Conservation (phyloP, 1,140 invertebrate species). For the Tribolium madens region DNA sequence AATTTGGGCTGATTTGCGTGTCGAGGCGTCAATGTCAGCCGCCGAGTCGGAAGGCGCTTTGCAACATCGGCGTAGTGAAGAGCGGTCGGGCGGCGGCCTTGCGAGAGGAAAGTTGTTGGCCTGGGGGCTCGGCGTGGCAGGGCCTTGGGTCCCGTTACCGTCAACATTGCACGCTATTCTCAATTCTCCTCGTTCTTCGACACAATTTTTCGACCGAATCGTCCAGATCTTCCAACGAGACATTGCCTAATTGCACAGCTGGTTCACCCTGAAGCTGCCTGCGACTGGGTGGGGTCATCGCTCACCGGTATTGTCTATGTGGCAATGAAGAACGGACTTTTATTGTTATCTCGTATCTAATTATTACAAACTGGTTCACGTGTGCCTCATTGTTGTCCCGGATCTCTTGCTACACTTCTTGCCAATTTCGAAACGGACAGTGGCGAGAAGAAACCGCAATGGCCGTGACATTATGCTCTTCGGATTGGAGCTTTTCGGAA, state of each 20-base stretch:
- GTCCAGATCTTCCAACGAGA: not conserved
- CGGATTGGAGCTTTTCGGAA: not conserved
- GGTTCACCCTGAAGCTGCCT: slow-evolving; percentile 52
- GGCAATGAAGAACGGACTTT: slow-evolving; percentile 34
- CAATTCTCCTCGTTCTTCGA: not conserved
- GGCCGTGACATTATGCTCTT: not conserved
- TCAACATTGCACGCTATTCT: slow-evolving; percentile 17
- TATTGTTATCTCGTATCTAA: slow-evolving; percentile 38
- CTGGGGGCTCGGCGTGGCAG: slow-evolving; percentile 51
- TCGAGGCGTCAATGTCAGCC: not conserved
- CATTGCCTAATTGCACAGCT: slow-evolving; percentile 46
- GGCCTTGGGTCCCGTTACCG: slow-evolving; percentile 53
- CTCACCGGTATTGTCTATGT: not conserved
- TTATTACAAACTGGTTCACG: slow-evolving; percentile 49
- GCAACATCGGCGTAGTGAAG: slow-evolving; percentile 33
- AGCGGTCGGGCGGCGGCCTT: slow-evolving; percentile 50
- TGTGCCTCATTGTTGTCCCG: slow-evolving; percentile 42
- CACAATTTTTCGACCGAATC: slow-evolving; percentile 26
- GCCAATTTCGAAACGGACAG: not conserved
- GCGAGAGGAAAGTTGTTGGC: slow-evolving; percentile 51
- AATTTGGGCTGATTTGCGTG: no score
- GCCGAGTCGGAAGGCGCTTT: slow-evolving; percentile 5
- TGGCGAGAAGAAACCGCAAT: not conserved
- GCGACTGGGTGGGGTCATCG: slow-evolving; percentile 47
- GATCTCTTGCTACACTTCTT: slow-evolving; percentile 20